Evolutionary conservation across 2,797 vertebrate species (phyloP).

Genomic region (Pachyuromys duprasi): DNA sequence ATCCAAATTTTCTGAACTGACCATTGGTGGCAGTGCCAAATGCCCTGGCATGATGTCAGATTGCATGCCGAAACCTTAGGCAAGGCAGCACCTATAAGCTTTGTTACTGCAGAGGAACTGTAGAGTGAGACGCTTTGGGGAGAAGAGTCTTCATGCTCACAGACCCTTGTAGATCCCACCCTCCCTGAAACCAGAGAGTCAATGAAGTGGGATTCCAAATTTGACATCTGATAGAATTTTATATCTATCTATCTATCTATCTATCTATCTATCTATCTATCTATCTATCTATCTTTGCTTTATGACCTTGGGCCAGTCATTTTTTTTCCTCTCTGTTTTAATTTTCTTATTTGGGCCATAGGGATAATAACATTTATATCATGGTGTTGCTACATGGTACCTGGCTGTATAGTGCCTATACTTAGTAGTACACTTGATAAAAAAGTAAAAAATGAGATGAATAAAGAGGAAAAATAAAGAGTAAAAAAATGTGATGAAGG

Average conservation of each 20-base stretch:
- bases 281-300: background rate
- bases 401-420: background rate
- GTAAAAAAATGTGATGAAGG: too few relatives aligned
- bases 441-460: too few relatives aligned
- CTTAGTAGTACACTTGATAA: conserved; percentile 21
- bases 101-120: background rate
- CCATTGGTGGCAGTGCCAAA: conserved; percentile 41
- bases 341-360: conserved; percentile 6
- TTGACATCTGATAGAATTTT: background rate
- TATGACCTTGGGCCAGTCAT: conserved; percentile 18
- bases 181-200: conserved; percentile 13
- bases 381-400: background rate
- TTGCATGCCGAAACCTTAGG: background rate
- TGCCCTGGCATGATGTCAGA: background rate
- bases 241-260: background rate
- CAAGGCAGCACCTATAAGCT: background rate
- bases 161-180: background rate
- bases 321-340: background rate
- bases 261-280: too few relatives aligned
- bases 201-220: background rate
- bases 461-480: too few relatives aligned
- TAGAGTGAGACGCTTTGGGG: background rate
- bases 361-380: background rate
- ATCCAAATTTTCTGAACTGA: conserved; percentile 54
- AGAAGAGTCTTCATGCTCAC: conserved; percentile 5